phyloP scores from a whole-genome alignment of 2,797 vertebrate genomes.

The Arctocebus calabarensis region DNA sequence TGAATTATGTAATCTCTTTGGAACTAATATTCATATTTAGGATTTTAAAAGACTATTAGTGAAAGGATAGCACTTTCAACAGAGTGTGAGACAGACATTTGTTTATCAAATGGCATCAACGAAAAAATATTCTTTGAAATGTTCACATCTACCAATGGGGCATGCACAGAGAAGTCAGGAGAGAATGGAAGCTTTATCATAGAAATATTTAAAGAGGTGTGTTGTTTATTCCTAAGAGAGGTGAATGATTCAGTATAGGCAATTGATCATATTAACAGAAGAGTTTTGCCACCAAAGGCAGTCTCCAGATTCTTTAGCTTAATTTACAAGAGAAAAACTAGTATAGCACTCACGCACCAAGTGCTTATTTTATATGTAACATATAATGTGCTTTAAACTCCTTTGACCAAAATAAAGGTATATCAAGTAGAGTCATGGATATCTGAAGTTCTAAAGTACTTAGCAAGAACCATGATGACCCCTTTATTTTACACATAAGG shows the following conservation, averaged over 20 bases:
- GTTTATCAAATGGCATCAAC: background rate
- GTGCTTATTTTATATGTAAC: background rate
- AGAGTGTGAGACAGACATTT: slow-evolving; percentile 13
- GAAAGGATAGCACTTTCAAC: background rate
- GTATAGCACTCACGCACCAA: background rate
- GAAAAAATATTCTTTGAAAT: background rate
- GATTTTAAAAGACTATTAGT: slow-evolving; percentile 30
- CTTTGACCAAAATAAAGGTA: background rate
- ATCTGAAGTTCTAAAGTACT: background rate
- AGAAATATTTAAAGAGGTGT: background rate
- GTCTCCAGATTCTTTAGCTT: background rate
- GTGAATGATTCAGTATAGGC: background rate
- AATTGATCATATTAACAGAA: slow-evolving; percentile 11
- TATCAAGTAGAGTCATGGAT: background rate
- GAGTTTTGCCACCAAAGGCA: background rate
- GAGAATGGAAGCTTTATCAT: background rate
- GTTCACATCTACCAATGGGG: background rate
- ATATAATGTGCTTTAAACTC: background rate
- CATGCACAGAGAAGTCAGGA: background rate
- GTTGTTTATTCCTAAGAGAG: background rate
- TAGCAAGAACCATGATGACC: background rate
- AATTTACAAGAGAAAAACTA: background rate
- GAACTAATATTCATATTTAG: background rate
- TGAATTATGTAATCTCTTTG: slow-evolving; percentile 32
- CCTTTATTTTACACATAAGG: background rate